phyloP scores from a whole-genome alignment of 2,113 vertebrate species.

The Pycnonotus jocosus region DNA sequence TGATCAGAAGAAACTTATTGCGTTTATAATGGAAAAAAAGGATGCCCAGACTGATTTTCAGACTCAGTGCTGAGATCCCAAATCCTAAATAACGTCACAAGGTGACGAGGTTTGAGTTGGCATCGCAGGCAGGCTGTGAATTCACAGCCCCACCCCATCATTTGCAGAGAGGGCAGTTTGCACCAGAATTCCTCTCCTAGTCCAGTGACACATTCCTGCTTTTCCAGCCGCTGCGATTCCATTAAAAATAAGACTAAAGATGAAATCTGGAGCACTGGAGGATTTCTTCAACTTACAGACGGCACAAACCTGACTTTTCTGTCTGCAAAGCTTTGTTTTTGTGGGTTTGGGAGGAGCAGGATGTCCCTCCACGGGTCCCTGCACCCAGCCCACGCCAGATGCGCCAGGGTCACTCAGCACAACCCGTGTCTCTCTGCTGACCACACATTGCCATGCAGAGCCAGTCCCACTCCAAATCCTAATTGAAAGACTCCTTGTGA shows the following conservation, averaged over 20 bases:
- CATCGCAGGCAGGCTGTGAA: not conserved
- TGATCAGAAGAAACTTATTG: not conserved
- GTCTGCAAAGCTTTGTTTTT: not conserved
- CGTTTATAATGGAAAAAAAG: not conserved
- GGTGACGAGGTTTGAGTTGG: not conserved
- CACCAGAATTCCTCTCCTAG: not conserved
- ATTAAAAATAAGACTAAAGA: not conserved
- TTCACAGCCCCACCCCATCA: not conserved
- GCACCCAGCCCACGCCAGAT: fast-evolving
- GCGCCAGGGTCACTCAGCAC: not conserved
- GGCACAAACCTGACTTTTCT: not conserved
- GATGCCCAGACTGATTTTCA: not conserved
- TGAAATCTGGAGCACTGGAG: not conserved
- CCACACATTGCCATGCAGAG: not conserved
- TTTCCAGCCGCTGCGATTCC: not conserved
- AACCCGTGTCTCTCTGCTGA: not conserved
- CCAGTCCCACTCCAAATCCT: conserved; percentile 1
- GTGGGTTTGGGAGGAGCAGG: not conserved
- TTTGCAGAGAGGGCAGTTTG: not conserved
- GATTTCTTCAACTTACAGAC: not conserved
- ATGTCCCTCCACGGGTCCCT: fast-evolving
- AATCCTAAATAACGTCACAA: not conserved
- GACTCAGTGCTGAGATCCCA: not conserved
- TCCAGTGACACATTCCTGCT: not conserved
- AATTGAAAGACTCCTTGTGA: conserved; percentile 40